Conservation (phyloP, 2,797 vertebrate species). For the Xiphorhynchus erythropygius region DNA sequence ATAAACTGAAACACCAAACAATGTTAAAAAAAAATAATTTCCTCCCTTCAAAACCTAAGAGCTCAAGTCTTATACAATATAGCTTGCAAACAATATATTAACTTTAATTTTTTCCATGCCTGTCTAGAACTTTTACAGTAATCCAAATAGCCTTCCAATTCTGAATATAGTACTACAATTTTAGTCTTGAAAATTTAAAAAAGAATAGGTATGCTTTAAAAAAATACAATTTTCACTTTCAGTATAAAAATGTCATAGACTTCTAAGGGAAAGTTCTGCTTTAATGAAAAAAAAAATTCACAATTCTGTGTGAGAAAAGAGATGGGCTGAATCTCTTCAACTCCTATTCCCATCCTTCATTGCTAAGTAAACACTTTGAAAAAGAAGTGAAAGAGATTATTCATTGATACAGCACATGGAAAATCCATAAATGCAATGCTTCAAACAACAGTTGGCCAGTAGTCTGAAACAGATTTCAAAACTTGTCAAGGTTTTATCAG, state of each 20-base stretch:
- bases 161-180: not conserved
- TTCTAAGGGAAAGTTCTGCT: not conserved
- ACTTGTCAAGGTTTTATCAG: not conserved
- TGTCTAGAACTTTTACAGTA: not conserved
- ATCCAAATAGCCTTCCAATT: not conserved
- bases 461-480: not conserved
- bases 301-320: not conserved
- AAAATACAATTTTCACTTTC: not conserved
- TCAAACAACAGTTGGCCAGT: not conserved
- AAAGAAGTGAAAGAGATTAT: not conserved
- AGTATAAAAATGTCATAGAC: not conserved
- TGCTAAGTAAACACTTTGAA: not conserved
- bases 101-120: not conserved
- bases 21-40: not conserved
- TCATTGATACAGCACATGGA: not conserved
- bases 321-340: not conserved
- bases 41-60: not conserved
- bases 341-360: not conserved
- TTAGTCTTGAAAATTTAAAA: not conserved
- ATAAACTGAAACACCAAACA: not conserved
- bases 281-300: accelerated
- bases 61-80: not conserved
- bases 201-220: not conserved
- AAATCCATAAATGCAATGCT: not conserved
- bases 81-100: not conserved